phyloP scores from a whole-genome alignment of 2,888 invertebrate genomes.

The Scotopteryx bipunctaria region DNA sequence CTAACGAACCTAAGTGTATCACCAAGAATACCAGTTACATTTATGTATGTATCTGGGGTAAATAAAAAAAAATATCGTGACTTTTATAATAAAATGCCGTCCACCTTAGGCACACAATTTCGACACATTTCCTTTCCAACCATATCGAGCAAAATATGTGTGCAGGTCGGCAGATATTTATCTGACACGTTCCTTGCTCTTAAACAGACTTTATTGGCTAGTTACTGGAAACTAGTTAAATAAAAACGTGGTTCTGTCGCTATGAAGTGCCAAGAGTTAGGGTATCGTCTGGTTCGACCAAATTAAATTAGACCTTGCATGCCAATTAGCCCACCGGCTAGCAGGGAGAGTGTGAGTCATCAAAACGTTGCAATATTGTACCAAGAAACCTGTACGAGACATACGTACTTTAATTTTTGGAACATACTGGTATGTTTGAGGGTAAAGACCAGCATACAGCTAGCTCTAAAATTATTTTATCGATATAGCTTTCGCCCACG shows the following conservation, averaged over 20 bases:
- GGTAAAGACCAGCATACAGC: too few relatives aligned
- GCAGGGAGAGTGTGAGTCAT: too few relatives aligned
- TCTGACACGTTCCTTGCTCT: slow-evolving; percentile 7
- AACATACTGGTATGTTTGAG: too few relatives aligned
- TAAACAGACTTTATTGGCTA: background rate
- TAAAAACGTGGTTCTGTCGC: slow-evolving; percentile 7
- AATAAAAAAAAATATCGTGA: background rate
- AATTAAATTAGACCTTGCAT: slow-evolving; percentile 5
- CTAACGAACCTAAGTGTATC: too few relatives aligned
- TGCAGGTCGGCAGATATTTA: slow-evolving; percentile 8
- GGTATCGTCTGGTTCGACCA: slow-evolving; percentile 2
- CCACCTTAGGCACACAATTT: slow-evolving; percentile 13
- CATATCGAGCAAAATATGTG: slow-evolving; percentile 15
- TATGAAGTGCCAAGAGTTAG: slow-evolving; percentile 8
- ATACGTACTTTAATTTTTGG: too few relatives aligned
- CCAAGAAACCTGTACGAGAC: too few relatives aligned
- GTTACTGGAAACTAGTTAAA: slow-evolving; percentile 6
- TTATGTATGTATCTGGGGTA: too few relatives aligned
- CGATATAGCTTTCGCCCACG: too few relatives aligned
- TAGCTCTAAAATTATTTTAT: too few relatives aligned
- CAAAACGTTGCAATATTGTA: too few relatives aligned
- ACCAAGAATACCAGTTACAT: too few relatives aligned
- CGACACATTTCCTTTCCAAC: slow-evolving; percentile 20
- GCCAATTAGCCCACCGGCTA: background rate
- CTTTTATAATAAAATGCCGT: slow-evolving; percentile 9